Conservation (phyloP, 1,140 invertebrate genomes). For the Zaprionus taronus region DNA sequence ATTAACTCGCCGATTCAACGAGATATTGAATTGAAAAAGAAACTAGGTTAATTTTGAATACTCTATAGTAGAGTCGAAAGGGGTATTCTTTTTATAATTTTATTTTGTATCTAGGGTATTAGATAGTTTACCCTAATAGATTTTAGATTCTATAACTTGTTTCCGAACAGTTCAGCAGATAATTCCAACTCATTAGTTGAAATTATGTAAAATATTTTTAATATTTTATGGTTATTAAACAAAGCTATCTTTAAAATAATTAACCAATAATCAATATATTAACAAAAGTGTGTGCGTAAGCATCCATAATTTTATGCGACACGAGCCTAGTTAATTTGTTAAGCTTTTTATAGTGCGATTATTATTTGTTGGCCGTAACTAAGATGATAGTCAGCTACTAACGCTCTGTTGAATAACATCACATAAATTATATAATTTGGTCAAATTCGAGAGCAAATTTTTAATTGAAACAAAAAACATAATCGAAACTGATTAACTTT, state of each 20-base stretch:
- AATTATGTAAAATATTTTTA: not conserved
- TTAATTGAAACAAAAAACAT: slow-evolving; percentile 66
- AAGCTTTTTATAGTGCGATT: slow-evolving; percentile 38
- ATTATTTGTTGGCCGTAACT: slow-evolving; percentile 31
- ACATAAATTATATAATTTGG: slow-evolving; percentile 67
- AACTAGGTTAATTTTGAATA: slow-evolving; percentile 55
- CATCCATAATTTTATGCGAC: slow-evolving; percentile 57
- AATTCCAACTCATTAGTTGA: not conserved
- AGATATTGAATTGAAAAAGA: slow-evolving; percentile 41
- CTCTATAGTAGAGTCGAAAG: not conserved
- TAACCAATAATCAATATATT: not conserved
- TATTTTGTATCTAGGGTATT: no score
- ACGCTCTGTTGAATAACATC: slow-evolving; percentile 22
- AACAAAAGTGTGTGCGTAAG: not conserved
- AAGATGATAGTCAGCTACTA: slow-evolving; percentile 15
- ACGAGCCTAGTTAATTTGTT: slow-evolving; percentile 61
- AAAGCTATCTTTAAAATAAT: not conserved
- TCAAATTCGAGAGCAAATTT: slow-evolving; percentile 33
- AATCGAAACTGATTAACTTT: slow-evolving; percentile 51
- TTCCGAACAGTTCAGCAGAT: not conserved
- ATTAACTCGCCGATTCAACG: slow-evolving; percentile 62
- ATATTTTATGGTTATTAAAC: not conserved
- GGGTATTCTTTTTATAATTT: not conserved
- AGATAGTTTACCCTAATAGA: not conserved
- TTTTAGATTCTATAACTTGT: not conserved